Percentiles rank a stretch among this genome's conserved stretches.
phyloP scores from a whole-genome alignment of 1,140 invertebrate species.

The Heliothis virescens region DNA sequence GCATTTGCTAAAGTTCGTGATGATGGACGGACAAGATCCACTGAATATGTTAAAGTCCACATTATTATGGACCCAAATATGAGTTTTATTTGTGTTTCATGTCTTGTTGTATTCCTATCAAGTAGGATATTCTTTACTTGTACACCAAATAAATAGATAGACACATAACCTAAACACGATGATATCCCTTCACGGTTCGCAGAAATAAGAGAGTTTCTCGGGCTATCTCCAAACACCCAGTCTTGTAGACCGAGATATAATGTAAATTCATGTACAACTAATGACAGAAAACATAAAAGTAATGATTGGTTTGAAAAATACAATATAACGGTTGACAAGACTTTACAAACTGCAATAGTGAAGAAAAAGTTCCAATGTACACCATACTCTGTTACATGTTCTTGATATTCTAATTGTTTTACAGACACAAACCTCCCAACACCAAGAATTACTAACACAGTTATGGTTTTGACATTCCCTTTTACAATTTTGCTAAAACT shows the following conservation, averaged over 20 bases:
- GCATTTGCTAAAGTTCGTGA: constrained; percentile 92
- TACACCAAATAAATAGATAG: constrained; percentile 92
- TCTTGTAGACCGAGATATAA: constrained; percentile 88
- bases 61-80: constrained; percentile 80
- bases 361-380: constrained; percentile 99
- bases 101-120: constrained; percentile 71
- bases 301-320: constrained; percentile 81
- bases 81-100: constrained; percentile 63
- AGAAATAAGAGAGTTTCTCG: constrained; percentile 88
- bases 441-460: constrained; percentile 90
- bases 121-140: constrained; percentile 89
- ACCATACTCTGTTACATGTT: constrained; percentile 96
- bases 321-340: constrained; percentile 89
- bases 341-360: constrained; percentile 94
- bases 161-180: constrained; percentile 94
- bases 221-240: constrained; percentile 90
- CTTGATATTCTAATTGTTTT: constrained; percentile 92
- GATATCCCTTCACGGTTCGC: constrained; percentile 97
- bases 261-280: constrained; percentile 90
- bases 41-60: constrained; percentile 83
- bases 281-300: constrained; percentile 85
- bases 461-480: constrained; percentile 68
- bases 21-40: constrained; percentile 84
- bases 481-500: constrained; percentile 71
- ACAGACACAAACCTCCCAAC: constrained; percentile 89